Evolutionary conservation across 2,888 invertebrate genomes (phyloP), one percentile per base, ranked within the genome.

Genomic region (Chalcosyrphus nemorum): DNA sequence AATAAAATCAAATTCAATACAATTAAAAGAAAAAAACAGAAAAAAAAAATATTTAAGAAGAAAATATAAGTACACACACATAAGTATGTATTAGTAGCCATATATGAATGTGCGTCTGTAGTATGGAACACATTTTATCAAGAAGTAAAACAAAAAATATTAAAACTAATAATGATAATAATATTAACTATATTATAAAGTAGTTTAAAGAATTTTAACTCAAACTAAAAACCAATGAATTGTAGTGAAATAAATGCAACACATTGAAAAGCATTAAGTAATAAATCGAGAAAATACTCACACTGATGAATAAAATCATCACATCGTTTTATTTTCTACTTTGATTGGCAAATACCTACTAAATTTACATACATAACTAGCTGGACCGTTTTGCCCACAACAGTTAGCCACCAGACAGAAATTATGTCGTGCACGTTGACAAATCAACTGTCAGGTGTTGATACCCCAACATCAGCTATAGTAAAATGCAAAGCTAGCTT

Each of bases 251-350:
- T 56, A 4, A 45, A 72, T 72, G 66, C 50, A 61, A 56, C 24
- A 61, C 59, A 82, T 61, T 71, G 50, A 78, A 71, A 57, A 56
- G 43, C 38, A 72, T 72, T 47, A 56, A 59, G 35, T 56, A 81
- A 76, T 81, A 81, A 81, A 76, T 59, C 45, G 76, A 81, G 43
- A 76, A 75, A 75, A 47, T 81, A 81, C 68, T 81, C 81, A 81
- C 59, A 72, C 61, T 61, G 4, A 57, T 74, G 45, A 72, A 41
- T 15, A 21, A 35, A 35, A 13, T 6, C 2, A 38, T 1, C 24
- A 0, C 11, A 43, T 54, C 54, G 17, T 24, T 21, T 68, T 19
- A 0, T 13, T 50, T 24, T n/a, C 7, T 29, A 32, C 24, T 24
- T 24, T 24, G 24, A 4, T n/a, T n/a, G n/a, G n/a, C n/a, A n/a